Percentiles rank a stretch among this genome's conserved stretches.
Evolutionary conservation across 2,888 invertebrate species (phyloP).

Genomic region (Gnatocerus cornutus): DNA sequence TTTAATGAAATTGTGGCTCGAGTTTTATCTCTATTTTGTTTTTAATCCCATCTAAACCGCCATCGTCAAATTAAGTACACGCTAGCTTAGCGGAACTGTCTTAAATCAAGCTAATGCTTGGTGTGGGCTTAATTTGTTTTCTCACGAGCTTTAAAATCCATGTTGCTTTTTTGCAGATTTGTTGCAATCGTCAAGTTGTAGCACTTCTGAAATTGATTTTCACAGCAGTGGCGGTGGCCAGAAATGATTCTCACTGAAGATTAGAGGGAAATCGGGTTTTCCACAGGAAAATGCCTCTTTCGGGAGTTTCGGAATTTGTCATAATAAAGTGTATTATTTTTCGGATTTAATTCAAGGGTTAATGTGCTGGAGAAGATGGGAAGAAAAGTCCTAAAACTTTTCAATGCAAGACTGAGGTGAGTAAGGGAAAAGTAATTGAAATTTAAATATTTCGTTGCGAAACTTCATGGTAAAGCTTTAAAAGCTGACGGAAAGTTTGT

Average conservation of each 20-base stretch:
- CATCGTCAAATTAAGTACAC: slow-evolving; percentile 2
- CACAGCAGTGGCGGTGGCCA: slow-evolving; percentile 1
- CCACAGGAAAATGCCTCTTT: neutral
- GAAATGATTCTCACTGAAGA: no score
- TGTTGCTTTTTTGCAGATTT: slow-evolving; percentile 1
- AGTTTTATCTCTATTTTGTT: slow-evolving; percentile 7
- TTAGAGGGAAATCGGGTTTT: neutral
- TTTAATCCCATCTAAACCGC: slow-evolving; percentile 7
- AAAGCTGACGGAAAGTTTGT: neutral
- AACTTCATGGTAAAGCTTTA: neutral
- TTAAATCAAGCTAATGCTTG: slow-evolving; percentile 8
- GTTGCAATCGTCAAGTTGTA: neutral
- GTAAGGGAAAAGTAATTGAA: neutral
- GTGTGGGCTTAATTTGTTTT: slow-evolving; percentile 11
- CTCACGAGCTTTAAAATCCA: slow-evolving; percentile 4
- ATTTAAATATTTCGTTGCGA: slow-evolving; percentile 7
- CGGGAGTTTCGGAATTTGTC: neutral
- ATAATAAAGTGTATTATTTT: neutral
- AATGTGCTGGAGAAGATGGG: neutral
- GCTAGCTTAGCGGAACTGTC: neutral
- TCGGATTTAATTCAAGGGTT: slow-evolving; percentile 2
- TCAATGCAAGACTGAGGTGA: slow-evolving; percentile 6
- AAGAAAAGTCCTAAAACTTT: slow-evolving; percentile 7
- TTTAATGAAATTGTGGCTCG: slow-evolving; percentile 13
- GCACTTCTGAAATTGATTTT: slow-evolving; percentile 1